These are phyloP conservation scores for Apistogramma diplotaenia DNA, from an alignment of 2,113 vertebrate genomes.

Conservation along the genomic window DNA sequence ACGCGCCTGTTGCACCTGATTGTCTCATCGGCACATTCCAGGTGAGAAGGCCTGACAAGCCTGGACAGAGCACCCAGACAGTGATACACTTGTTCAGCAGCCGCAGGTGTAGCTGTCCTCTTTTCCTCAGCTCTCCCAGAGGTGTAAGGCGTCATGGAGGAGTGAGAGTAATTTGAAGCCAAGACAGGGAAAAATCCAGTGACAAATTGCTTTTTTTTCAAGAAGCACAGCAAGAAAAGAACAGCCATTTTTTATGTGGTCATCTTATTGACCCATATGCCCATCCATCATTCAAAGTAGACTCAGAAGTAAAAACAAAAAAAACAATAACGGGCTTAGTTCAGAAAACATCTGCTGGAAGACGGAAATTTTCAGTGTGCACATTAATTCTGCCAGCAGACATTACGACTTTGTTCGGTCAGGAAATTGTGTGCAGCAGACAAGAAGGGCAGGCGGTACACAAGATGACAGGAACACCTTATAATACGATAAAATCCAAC, in stretches of 20 bases:
- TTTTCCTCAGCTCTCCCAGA: constrained; percentile 75
- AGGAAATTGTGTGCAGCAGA: background rate
- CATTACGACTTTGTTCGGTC: background rate
- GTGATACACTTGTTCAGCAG: constrained; percentile 96
- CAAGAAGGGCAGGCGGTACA: background rate
- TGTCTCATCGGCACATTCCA: constrained; percentile 93
- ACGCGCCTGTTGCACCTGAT: constrained; percentile 97
- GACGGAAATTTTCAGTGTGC: constrained; percentile 7
- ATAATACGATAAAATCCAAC: background rate
- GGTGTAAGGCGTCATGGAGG: constrained; percentile 67
- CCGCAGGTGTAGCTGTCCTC: constrained; percentile 91
- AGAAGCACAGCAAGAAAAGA: constrained; percentile 18
- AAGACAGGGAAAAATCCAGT: constrained; percentile 29
- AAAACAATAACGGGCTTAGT: constrained; percentile 12
- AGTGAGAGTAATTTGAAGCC: constrained; percentile 70
- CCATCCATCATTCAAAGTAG: constrained; percentile 30
- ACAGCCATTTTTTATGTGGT: background rate
- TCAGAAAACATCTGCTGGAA: background rate
- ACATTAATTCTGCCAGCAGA: constrained; percentile 11
- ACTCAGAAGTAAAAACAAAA: constrained; percentile 16
- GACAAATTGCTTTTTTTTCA: constrained; percentile 44
- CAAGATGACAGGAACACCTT: constrained; percentile 1
- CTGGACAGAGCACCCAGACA: constrained; percentile 83
- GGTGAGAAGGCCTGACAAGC: constrained; percentile 81
- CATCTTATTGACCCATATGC: constrained; percentile 33